Base-by-base conservation (phyloP, 53 echinoderm and acorn worm species). In the Paelopatides confundens region DNA sequence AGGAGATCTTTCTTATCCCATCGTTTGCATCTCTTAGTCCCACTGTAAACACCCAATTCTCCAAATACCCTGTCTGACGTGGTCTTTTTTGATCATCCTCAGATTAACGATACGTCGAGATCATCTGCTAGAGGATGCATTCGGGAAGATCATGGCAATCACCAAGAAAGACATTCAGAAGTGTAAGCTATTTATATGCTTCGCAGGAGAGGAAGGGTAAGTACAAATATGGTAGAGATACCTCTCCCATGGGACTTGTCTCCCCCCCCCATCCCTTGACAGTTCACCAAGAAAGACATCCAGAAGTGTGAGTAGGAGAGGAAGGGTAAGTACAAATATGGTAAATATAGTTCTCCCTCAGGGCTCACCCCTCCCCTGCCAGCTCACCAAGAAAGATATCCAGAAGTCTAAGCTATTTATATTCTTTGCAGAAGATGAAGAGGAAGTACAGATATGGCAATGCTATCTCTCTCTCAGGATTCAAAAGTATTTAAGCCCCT, bases 161-260 rank as follows among this genome's bases (percentile, higher is more conserved):
- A 95, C 88, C 71, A 82, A 91, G 82, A 97, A 93, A 78, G 98
- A 97, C 88, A 93, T 97, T 83, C 93, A 94, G 87, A 97, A 97
- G 77, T 95, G 95, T 71, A 97, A 97, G 63, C 87, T 97, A 21
- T 97, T 95, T 84, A 97, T 97, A 76, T 95, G 95, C 87, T 97
- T 97, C 82, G 95, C 95, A 38, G 98, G 98, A n/a, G 98, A 97
- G 38, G 98, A 97, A 95, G 98, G 98, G 98, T 97, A 66, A 94
- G 98, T 53, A 58, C 21, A 9, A 48, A 9, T 1, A 14, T 9
- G 47, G 0, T 9, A 48, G 48, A 48, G 48, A 48, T 1, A 48
- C 1, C 0, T 0, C 10, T 48, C 0, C 0, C 9, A 12, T 48
- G 48, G 48, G 48, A 0, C 48, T 48, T 2, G 48, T 48, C 48